Base-by-base conservation (phyloP, 2,113 vertebrate genomes). In the Sturnira hondurensis region DNA sequence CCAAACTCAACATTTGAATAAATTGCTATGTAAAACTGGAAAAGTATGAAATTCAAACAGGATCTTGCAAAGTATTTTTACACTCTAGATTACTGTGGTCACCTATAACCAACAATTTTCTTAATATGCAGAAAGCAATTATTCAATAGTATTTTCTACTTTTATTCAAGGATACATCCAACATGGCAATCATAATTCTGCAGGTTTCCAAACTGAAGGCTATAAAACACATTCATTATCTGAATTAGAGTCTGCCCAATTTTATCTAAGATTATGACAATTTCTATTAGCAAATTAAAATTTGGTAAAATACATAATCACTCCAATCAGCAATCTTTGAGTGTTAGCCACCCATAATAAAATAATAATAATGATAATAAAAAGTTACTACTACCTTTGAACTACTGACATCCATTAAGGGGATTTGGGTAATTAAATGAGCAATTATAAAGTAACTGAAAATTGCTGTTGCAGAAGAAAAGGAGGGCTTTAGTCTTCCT, bases 121-220 rank as follows among this genome's bases (percentile, higher is more conserved):
- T 97, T 93, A 93, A 95, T 63, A 86, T 50, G 43, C 41, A 70
- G 11, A 83, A 84, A 95, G 26, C 12, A 94, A 58, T 43, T 89
- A 86, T 43, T 93, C 56, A n/a, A 47, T 76, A 93, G 5, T 76
- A 68, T 50, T 94, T 90, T 80, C 71, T 74, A 22, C 61, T 88
- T 94, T 94, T 87, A 83, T 28, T 36, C 86, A 99, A 99, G 99
- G 99, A 99, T 99, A 99, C 99, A 96, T 99, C 99, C 65, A 99
- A 98, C 99, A 99, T 99, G 17, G 99, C 98, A 38, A 99, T 99
- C 99, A 99, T 99, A 98, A 99, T 98, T 98, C 99, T 98, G 97
- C 99, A 99, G 0, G 99, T 99, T 92, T 99, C 99, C 98, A 99
- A 97, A 97, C 99, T 99, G 98, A 99, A 99, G 4, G 99, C 99